A percentile compares a stretch with the other conserved stretches of the same genome.
phyloP scores from a whole-genome alignment of 1,140 invertebrate species.

The Leptonema lineaticorne region DNA sequence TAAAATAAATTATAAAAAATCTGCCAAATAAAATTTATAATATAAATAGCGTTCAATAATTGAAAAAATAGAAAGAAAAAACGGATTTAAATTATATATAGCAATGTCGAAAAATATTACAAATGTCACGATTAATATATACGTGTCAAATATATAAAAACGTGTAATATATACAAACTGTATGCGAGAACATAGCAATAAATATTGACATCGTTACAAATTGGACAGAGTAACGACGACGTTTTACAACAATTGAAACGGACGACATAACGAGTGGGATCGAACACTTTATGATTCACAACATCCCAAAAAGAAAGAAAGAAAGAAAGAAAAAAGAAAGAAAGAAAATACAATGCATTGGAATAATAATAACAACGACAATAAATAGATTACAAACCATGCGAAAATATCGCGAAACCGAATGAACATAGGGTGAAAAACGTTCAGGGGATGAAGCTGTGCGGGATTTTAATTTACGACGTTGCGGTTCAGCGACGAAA shows the following conservation, averaged over 20 bases:
- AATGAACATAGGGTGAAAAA: background rate
- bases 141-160: background rate
- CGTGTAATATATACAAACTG: background rate
- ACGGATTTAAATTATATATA: too few relatives aligned
- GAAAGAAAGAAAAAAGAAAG: too few relatives aligned
- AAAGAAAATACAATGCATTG: too few relatives aligned
- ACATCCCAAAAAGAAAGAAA: too few relatives aligned
- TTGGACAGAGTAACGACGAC: conserved; percentile 8
- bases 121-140: background rate
- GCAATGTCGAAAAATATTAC: background rate
- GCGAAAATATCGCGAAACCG: background rate
- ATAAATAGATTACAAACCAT: background rate
- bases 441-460: too few relatives aligned
- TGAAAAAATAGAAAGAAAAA: too few relatives aligned
- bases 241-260: conserved; percentile 23
- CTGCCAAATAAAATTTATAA: too few relatives aligned
- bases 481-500: conserved; percentile 7
- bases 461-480: conserved; percentile 10
- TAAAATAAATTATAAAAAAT: too few relatives aligned
- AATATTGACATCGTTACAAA: conserved; percentile 35
- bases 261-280: conserved; percentile 22
- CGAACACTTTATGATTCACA: conserved; percentile 29
- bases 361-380: too few relatives aligned
- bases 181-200: conserved; percentile 1
- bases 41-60: too few relatives aligned